Conservation (phyloP, 2,888 invertebrate genomes). For the Polyploca ridens region DNA sequence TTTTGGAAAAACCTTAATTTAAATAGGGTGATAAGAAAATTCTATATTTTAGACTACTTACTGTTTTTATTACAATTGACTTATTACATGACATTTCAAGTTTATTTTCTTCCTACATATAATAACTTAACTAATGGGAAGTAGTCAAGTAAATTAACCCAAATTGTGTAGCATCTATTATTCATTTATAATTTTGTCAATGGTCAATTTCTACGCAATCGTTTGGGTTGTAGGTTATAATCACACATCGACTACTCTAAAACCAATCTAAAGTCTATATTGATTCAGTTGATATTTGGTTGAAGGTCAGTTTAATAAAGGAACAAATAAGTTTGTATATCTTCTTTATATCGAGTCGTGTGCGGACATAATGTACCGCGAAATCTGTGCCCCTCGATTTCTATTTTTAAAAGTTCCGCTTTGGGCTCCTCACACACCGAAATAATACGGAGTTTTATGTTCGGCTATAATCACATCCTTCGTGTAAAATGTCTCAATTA, state of each 20-base stretch:
- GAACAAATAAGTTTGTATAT: conserved; percentile 18
- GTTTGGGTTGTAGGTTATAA: conserved; percentile 9
- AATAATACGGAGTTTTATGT: conserved; percentile 76
- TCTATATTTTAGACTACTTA: no score
- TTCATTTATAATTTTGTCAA: conserved; percentile 19
- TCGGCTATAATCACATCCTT: conserved; percentile 81
- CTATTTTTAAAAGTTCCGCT: conserved; percentile 73
- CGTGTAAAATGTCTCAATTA: conserved; percentile 82
- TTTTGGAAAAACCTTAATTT: no score
- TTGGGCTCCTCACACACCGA: conserved; percentile 48
- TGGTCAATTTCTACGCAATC: conserved; percentile 11
- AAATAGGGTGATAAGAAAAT: no score
- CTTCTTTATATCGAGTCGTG: conserved; percentile 34
- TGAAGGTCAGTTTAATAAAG: background rate
- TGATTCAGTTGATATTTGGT: conserved; percentile 7
- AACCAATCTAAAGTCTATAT: background rate
- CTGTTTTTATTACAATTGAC: background rate
- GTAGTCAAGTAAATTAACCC: conserved; percentile 32
- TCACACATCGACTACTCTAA: background rate
- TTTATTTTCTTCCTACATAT: background rate
- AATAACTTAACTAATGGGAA: conserved; percentile 40
- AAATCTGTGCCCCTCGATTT: conserved; percentile 45
- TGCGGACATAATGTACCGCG: conserved; percentile 38
- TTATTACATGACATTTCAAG: conserved; percentile 1
- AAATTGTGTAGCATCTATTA: conserved; percentile 25